phyloP scores from a whole-genome alignment of 2,113 vertebrate species.

The Pantherophis guttatus region DNA sequence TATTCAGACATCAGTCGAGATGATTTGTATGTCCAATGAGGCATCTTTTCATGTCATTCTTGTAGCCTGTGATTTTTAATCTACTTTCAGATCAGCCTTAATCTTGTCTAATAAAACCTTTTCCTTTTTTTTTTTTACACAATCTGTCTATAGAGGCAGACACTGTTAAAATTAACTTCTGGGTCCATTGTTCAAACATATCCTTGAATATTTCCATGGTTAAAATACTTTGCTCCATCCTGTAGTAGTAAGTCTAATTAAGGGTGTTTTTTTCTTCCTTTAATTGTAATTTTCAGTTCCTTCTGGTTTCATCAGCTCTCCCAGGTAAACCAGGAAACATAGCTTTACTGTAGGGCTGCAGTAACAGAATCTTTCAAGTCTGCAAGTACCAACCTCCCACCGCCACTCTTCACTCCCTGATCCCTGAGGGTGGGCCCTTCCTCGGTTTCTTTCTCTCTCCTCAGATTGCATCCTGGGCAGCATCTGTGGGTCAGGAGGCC shows the following conservation, averaged over 20 bases:
- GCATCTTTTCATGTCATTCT: neutral
- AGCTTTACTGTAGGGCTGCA: neutral
- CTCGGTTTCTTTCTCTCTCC: neutral
- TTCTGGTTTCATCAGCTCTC: neutral
- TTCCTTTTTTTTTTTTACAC: neutral
- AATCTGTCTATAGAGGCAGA: neutral
- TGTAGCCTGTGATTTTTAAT: neutral
- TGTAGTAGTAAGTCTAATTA: neutral
- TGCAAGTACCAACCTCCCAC: no score
- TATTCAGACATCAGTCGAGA: neutral
- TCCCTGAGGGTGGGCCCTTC: no score
- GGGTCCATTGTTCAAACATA: neutral
- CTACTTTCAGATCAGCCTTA: neutral
- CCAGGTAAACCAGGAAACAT: neutral
- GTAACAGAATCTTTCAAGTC: no score
- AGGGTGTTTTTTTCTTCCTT: neutral
- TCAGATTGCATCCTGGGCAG: neutral
- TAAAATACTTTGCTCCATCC: neutral
- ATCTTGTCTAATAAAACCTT: neutral
- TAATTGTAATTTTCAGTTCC: neutral
- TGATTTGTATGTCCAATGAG: neutral
- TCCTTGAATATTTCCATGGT: neutral
- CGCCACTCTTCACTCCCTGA: no score
- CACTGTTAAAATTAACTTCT: neutral
- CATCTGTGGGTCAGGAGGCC: no score